Percentiles rank a stretch among this genome's conserved stretches.
These are phyloP conservation scores for Acinonyx jubatus DNA, from an alignment of 2,113 vertebrate genomes.

Conservation along the genomic window DNA sequence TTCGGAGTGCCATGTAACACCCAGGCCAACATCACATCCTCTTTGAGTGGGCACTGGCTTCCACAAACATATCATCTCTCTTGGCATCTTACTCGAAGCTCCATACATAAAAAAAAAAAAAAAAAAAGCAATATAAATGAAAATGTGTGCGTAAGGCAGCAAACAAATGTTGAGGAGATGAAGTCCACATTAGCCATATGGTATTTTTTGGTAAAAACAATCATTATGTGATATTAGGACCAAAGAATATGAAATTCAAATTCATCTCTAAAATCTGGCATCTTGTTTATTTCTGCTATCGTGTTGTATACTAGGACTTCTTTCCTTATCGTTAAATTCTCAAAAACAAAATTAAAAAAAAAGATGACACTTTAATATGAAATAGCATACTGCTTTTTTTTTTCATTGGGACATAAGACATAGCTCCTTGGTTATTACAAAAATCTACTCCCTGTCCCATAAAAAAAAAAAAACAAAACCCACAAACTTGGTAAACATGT, in stretches of 20 bases:
- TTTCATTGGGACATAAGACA: neutral
- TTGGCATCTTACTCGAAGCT: conserved; percentile 3
- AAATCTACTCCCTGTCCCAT: neutral
- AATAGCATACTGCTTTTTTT: neutral
- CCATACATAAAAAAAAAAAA: conserved; percentile 38
- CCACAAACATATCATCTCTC: neutral
- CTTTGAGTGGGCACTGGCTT: neutral
- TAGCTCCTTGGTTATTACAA: neutral
- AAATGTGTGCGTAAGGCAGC: conserved; percentile 13
- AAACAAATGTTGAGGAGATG: conserved; percentile 50
- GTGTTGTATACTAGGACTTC: neutral
- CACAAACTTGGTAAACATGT: neutral
- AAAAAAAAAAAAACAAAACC: neutral
- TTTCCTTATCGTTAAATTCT: conserved; percentile 33
- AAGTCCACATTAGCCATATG: conserved; percentile 51
- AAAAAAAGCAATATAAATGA: conserved; percentile 18
- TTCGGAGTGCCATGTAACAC: neutral
- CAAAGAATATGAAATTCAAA: conserved; percentile 55
- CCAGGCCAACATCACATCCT: neutral
- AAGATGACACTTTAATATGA: neutral
- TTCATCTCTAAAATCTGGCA: conserved; percentile 46
- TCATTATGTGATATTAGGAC: conserved; percentile 51
- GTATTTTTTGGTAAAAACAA: conserved; percentile 56
- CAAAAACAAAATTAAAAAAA: neutral
- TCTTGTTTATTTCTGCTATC: conserved; percentile 48